phyloP scores from a whole-genome alignment of 2,888 invertebrate species.

The Chydorus sphaericus region DNA sequence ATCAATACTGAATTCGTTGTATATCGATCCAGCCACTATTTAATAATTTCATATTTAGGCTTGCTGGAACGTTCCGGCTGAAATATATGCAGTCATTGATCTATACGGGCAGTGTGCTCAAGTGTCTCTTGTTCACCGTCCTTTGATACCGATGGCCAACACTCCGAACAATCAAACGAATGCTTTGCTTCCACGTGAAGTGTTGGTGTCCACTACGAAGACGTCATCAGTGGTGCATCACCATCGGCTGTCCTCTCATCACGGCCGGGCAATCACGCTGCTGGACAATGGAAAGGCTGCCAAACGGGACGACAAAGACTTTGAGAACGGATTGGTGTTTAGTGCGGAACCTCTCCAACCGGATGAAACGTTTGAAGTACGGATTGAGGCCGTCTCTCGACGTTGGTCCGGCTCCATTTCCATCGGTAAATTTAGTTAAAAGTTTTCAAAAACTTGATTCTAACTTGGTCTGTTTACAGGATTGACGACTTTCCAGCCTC shows the following conservation, averaged over 20 bases:
- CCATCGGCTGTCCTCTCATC: slow-evolving; percentile 3
- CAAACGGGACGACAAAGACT: slow-evolving; percentile 29
- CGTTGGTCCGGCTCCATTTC: slow-evolving; percentile 58
- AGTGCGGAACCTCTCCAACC: slow-evolving; percentile 53
- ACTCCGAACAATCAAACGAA: neutral
- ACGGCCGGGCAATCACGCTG: slow-evolving; percentile 3
- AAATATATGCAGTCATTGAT: slow-evolving; percentile 87
- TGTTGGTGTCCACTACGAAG: too few species aligned
- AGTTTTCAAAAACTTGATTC: too few species aligned
- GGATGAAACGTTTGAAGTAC: slow-evolving; percentile 64
- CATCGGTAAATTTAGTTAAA: too few species aligned
- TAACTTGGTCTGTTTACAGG: too few species aligned
- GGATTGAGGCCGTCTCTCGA: slow-evolving; percentile 43
- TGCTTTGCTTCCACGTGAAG: neutral
- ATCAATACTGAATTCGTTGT: too few species aligned
- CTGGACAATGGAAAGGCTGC: neutral
- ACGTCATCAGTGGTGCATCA: neutral
- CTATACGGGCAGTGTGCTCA: slow-evolving; percentile 89
- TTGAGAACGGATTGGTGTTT: slow-evolving; percentile 47
- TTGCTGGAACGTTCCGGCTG: slow-evolving; percentile 26
- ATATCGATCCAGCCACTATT: slow-evolving; percentile 45
- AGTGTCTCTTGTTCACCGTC: slow-evolving; percentile 39
- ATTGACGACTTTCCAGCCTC: slow-evolving; percentile 45
- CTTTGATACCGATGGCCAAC: slow-evolving; percentile 20
- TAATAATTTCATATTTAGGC: too few species aligned